A percentile compares a stretch with the other conserved stretches of the same genome.
phyloP scores from a whole-genome alignment of 2,888 invertebrate genomes.

The Apodemia mormo region DNA sequence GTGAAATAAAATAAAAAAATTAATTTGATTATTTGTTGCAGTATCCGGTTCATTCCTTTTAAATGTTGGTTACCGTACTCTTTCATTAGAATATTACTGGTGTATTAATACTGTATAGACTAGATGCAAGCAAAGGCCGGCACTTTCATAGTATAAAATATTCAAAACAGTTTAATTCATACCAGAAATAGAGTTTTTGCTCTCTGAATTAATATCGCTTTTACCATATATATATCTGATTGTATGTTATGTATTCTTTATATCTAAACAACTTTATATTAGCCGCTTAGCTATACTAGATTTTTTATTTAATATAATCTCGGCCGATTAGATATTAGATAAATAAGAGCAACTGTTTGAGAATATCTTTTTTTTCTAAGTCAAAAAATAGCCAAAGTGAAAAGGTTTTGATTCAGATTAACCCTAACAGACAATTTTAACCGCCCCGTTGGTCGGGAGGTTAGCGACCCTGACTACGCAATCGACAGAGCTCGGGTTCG shows the following conservation, averaged over 20 bases:
- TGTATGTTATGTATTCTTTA: neutral
- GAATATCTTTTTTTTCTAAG: too few species aligned
- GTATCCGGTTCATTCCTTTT: neutral
- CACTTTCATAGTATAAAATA: conserved; percentile 20
- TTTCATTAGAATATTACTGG: conserved; percentile 19
- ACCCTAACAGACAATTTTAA: too few species aligned
- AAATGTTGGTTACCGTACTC: neutral
- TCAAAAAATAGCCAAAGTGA: too few species aligned
- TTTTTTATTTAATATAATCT: too few species aligned
- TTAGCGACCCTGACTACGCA: too few species aligned
- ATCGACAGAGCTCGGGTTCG: too few species aligned
- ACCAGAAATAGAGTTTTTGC: neutral
- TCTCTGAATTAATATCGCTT: neutral
- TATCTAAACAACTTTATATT: neutral
- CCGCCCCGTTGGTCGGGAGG: too few species aligned
- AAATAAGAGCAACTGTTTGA: too few species aligned
- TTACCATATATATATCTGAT: neutral
- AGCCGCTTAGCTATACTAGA: too few species aligned
- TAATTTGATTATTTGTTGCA: too few species aligned
- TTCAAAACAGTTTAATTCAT: conserved; percentile 13
- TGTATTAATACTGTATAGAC: conserved; percentile 22
- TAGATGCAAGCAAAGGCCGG: conserved; percentile 13
- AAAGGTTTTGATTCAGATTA: too few species aligned
- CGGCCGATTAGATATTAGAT: too few species aligned
- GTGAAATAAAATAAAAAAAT: conserved; percentile 17